Conservation (phyloP, 1,140 invertebrate species). For the Leptinotarsa defecta region DNA sequence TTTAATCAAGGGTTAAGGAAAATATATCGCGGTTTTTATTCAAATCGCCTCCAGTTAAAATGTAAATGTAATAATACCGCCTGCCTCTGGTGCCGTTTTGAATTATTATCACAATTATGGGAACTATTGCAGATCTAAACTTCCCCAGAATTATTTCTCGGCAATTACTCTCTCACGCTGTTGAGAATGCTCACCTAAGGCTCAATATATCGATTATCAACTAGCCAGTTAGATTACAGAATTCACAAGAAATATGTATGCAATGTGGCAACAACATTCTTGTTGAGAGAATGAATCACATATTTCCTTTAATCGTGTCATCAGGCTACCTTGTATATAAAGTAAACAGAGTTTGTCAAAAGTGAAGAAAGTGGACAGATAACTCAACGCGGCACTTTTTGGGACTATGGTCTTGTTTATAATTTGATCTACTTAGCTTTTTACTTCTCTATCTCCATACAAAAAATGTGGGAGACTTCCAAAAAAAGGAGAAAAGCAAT, state of each 20-base stretch:
- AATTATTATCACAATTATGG: constrained; percentile 20
- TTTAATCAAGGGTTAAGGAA: constrained; percentile 28
- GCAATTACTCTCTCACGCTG: constrained; percentile 12
- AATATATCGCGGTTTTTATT: constrained; percentile 31
- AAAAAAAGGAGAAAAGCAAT: no score
- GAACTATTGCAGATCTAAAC: neutral
- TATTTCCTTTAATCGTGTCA: no score
- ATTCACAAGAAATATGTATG: neutral
- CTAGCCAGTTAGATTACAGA: neutral
- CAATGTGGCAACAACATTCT: neutral
- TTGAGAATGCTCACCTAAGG: neutral
- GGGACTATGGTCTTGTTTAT: no score
- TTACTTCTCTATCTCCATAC: no score
- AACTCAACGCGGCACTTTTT: no score
- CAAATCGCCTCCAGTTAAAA: constrained; percentile 24
- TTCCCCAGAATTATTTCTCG: constrained; percentile 10
- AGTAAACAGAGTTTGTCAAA: no score
- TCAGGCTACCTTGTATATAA: no score
- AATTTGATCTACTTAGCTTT: no score
- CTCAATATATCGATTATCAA: neutral
- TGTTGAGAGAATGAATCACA: no score
- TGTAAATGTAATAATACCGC: constrained; percentile 29
- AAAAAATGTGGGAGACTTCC: no score
- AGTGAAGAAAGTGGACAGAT: no score
- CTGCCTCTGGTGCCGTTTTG: constrained; percentile 16